These are phyloP conservation scores for Darevskia nairensis DNA, from an alignment of 2,797 vertebrate genomes.

Conservation along the genomic window DNA sequence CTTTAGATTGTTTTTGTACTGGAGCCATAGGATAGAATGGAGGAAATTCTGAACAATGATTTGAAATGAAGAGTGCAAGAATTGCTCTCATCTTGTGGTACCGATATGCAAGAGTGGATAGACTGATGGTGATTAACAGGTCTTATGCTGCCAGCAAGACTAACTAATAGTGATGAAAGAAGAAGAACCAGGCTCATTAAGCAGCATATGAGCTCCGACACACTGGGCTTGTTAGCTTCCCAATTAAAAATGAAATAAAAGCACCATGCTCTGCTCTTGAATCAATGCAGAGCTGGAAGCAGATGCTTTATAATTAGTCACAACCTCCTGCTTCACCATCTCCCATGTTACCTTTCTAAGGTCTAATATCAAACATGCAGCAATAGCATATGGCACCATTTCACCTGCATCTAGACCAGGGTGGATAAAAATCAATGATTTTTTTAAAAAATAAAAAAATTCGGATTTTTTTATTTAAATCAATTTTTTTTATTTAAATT, in stretches of 20 bases:
- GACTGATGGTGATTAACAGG: not conserved
- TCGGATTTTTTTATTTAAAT: no score
- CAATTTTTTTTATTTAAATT: no score
- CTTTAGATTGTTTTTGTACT: no score
- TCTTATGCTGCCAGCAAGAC: not conserved
- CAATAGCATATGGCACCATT: no score
- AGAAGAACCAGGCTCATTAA: not conserved
- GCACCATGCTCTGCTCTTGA: not conserved
- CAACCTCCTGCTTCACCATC: not conserved
- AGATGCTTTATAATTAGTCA: not conserved
- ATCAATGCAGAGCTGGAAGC: not conserved
- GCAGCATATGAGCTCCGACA: not conserved
- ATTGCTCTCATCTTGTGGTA: not conserved
- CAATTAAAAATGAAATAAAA: not conserved
- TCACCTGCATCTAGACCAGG: no score
- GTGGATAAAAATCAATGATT: no score
- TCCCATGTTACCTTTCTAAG: no score
- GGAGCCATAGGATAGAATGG: no score
- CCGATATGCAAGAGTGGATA: not conserved
- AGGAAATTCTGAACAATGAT: not conserved
- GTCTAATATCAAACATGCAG: no score
- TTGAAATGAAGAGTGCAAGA: no score
- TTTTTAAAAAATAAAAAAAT: no score
- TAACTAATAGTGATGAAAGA: not conserved
- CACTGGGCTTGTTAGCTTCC: not conserved